Evolutionary conservation across 2,797 vertebrate species (phyloP).

Genomic region (Bufotes viridis): DNA sequence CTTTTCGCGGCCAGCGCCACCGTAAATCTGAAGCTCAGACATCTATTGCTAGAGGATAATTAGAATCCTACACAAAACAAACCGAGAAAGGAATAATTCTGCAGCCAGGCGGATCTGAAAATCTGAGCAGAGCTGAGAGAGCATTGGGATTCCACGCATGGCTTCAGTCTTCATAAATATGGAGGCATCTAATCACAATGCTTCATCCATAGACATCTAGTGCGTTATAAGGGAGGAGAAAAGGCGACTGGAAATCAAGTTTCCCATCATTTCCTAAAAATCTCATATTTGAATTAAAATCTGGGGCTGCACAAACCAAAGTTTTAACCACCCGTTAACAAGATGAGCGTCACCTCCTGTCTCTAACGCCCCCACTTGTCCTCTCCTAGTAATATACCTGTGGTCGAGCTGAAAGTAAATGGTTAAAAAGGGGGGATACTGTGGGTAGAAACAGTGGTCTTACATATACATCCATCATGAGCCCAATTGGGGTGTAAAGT

Average conservation of each 20-base stretch:
- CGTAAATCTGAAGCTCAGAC: constrained; percentile 20
- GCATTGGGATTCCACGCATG: background rate
- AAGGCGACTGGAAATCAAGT: background rate
- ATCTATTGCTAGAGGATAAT: constrained; percentile 29
- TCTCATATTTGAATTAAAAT: background rate
- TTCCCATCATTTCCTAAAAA: background rate
- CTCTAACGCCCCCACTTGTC: background rate
- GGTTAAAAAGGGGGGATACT: no score
- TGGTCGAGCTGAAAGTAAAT: no score
- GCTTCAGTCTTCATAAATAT: constrained; percentile 10
- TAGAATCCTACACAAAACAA: constrained; percentile 32
- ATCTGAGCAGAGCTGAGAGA: background rate
- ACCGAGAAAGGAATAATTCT: background rate
- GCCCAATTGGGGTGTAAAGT: no score
- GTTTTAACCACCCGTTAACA: background rate
- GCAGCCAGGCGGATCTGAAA: background rate
- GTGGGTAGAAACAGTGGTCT: no score
- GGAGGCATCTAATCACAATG: background rate
- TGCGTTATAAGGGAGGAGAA: background rate
- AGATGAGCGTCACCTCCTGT: background rate
- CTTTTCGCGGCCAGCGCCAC: background rate
- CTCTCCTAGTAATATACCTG: background rate
- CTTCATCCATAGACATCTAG: background rate
- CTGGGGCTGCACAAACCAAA: background rate
- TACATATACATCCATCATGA: no score